phyloP scores from a whole-genome alignment of 1,140 invertebrate genomes.

The Anagrus nilaparvatae region DNA sequence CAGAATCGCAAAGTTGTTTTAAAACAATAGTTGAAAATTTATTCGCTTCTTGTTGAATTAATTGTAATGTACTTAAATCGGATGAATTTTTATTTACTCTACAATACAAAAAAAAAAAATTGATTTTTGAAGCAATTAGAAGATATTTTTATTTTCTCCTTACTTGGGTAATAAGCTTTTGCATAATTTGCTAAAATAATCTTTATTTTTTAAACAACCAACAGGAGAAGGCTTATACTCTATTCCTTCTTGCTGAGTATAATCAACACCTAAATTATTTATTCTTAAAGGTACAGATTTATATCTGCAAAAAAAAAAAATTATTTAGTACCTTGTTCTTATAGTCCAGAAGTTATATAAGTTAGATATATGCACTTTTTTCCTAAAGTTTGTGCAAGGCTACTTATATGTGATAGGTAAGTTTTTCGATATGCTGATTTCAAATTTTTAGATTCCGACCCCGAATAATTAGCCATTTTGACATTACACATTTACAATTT shows the following conservation, averaged over 20 bases:
- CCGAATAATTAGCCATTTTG: too few species aligned
- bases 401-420: too few species aligned
- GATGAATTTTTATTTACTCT: constrained; percentile 10
- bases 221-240: constrained; percentile 35
- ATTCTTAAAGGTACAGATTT: constrained; percentile 34
- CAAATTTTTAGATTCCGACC: too few species aligned
- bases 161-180: constrained; percentile 24
- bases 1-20: constrained; percentile 21
- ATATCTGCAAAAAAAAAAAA: too few species aligned
- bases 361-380: too few species aligned
- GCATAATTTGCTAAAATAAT: constrained; percentile 26
- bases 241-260: constrained; percentile 26
- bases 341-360: too few species aligned
- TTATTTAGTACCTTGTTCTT: too few species aligned
- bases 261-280: constrained; percentile 37
- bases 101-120: background rate
- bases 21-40: constrained; percentile 22
- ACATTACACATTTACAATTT: too few species aligned
- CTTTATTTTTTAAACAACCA: constrained; percentile 16
- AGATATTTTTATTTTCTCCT: constrained; percentile 1
- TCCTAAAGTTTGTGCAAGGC: too few species aligned
- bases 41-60: constrained; percentile 27
- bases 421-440: too few species aligned
- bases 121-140: background rate
- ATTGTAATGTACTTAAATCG: constrained; percentile 20